phyloP scores from a whole-genome alignment of 2,888 invertebrate genomes.

The Trilocha varians region DNA sequence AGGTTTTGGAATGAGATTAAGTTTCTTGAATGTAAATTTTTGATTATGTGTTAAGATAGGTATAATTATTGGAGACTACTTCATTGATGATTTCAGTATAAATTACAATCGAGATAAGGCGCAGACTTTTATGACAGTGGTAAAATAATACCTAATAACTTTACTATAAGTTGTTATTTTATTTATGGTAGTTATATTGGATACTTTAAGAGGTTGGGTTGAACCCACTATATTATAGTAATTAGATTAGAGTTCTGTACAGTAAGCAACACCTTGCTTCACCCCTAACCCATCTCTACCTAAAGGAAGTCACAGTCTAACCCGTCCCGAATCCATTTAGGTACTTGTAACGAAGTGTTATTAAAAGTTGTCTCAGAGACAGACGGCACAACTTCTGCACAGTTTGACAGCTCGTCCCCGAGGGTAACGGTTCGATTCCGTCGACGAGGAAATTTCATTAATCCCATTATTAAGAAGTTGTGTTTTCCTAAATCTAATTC shows the following conservation, averaged over 20 bases:
- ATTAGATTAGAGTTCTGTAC: no score
- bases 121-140: no score
- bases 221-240: no score
- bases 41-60: no score
- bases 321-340: conserved; percentile 57
- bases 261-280: no score
- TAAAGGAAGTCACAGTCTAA: background rate
- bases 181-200: no score
- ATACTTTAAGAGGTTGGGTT: no score
- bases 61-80: no score
- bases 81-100: no score
- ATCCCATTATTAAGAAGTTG: conserved; percentile 51
- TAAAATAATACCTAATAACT: no score
- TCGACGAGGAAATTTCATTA: conserved; percentile 61
- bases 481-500: conserved; percentile 28
- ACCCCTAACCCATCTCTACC: background rate
- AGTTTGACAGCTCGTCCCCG: conserved; percentile 56
- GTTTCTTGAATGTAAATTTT: background rate
- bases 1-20: conserved; percentile 1
- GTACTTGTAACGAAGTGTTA: conserved; percentile 63
- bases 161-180: no score
- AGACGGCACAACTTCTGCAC: conserved; percentile 49
- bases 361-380: conserved; percentile 64
- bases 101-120: no score
- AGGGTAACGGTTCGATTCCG: conserved; percentile 55